Percentiles rank a stretch among this genome's conserved stretches.
Conservation (phyloP, 2,888 invertebrate genomes). For the Leptura quadrifasciata region DNA sequence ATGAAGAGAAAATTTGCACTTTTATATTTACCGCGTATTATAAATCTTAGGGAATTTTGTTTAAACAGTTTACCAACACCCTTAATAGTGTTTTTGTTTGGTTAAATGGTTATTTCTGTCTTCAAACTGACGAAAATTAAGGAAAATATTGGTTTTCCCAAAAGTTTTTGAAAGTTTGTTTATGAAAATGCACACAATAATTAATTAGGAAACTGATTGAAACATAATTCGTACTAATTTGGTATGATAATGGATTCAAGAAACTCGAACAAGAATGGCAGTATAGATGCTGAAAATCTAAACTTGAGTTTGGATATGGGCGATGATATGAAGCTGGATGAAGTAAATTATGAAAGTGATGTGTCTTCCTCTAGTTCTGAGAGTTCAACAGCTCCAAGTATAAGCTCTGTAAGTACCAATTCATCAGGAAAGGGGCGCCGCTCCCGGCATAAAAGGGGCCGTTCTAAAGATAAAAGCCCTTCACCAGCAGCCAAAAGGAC, state of each 20-base stretch:
- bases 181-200: constrained; percentile 10
- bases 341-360: constrained; percentile 90
- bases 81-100: constrained; percentile 50
- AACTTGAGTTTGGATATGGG: constrained; percentile 79
- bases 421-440: constrained; percentile 77
- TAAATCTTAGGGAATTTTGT: background rate
- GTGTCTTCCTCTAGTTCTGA: constrained; percentile 88
- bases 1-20: background rate
- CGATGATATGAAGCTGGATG: constrained; percentile 86
- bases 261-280: constrained; percentile 70
- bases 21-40: constrained; percentile 19
- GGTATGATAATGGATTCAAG: constrained; percentile 69
- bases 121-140: constrained; percentile 34
- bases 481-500: constrained; percentile 69
- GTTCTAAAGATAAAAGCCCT: constrained; percentile 70
- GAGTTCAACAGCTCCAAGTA: constrained; percentile 84
- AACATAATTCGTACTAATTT: constrained; percentile 20
- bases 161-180: constrained; percentile 5
- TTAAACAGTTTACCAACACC: constrained; percentile 19
- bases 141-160: constrained; percentile 32
- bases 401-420: constrained; percentile 86
- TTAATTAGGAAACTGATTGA: constrained; percentile 20
- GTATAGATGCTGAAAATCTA: constrained; percentile 72
- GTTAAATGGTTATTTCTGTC: constrained; percentile 47
- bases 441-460: constrained; percentile 77